Base-by-base conservation (phyloP, 2,797 vertebrate species). In the Esox lucius region DNA sequence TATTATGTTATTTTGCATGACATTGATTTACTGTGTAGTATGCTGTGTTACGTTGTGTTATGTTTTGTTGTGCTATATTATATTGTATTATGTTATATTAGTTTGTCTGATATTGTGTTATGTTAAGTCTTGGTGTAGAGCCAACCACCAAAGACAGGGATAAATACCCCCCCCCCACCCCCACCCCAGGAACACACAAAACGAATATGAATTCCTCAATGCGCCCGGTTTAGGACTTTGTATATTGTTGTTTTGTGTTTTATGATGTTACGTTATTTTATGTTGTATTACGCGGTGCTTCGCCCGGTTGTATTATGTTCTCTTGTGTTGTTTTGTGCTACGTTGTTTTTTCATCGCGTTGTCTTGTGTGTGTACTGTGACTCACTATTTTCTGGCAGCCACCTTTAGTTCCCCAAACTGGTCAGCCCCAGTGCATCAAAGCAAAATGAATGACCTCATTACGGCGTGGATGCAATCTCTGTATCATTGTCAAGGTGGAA, bases 361-460 rank as follows among this genome's bases (percentile, higher is more conserved):
- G 80, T 78, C 71, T 83, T 80, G 82, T 78, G 26, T 53, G 15
- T n/a, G 28, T 3, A 31, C 28, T 80, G 82, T 82, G 80, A 85
- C 80, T 81, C 82, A 80, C 80, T 76, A 76, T 76, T 68, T 31
- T 77, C 77, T 75, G 67, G 77, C 79, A 80, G 82, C 80, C 82
- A 81, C 82, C 80, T 80, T 83, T 83, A 84, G 82, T 81, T 85
- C 76, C 42, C 71, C 80, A 78, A 73, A 73, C 80, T 39, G 49
- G 77, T 75, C 75, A 72, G 71, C 70, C 79, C 22, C 70, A 49
- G 77, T 68, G 78, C 75, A 79, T 81, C 81, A 82, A 80, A 86
- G 80, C 75, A 78, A 80, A 77, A 81, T 80, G 76, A 84, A 84
- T 81, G 80, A 85, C 83, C 81, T 80, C 75, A 84, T 82, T 81